Evolutionary conservation across 2,113 vertebrate species (phyloP), one percentile per base, ranked within the genome.

Genomic region (Hepsetus odoe): DNA sequence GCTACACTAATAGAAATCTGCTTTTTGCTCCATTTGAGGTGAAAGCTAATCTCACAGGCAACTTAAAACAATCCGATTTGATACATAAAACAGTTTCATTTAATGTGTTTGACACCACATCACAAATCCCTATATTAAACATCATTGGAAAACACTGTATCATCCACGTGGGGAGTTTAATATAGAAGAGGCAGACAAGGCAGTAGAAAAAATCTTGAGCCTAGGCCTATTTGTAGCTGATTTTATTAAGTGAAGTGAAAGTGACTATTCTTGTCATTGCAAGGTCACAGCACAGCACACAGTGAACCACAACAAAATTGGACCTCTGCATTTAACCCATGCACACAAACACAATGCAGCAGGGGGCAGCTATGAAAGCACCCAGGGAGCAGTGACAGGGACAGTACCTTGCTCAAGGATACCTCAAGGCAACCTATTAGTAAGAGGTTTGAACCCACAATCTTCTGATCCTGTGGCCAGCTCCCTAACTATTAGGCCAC

Each of bases 1-100:
- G 33, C 42, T 35, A 16, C 13, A 42, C 58, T 77, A 79, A 82
- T 68, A 67, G 65, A 59, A 66, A 67, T 72, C 20, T 81, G 53
- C 42, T 58, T 76, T 79, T 56, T 16, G 55, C 58, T 61, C 33
- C 68, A 64, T 73, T 69, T 73, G 7, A 66, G 74, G 30, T 61
- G 10, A 40, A 70, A 65, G 35, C 68, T 69, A 26, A 73, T 68
- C 61, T 51, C 40, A 42, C 30, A 76, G 26, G 69, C 66, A 65
- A 46, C 28, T 26, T n/a, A 40, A 65, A 72, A 72, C 16, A 44
- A 80, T 26, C 12, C 49, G 69, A 26, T 22, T 51, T 35, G 20
- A 49, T 20, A 49, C 12, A 59, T 30, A 68, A 8, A 49, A 6
- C 38, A 58, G 28, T 62, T 32, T 32, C 8, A 5, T 62, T 33